Conservation (phyloP, 2,888 invertebrate genomes). For the Nomada fucata region DNA sequence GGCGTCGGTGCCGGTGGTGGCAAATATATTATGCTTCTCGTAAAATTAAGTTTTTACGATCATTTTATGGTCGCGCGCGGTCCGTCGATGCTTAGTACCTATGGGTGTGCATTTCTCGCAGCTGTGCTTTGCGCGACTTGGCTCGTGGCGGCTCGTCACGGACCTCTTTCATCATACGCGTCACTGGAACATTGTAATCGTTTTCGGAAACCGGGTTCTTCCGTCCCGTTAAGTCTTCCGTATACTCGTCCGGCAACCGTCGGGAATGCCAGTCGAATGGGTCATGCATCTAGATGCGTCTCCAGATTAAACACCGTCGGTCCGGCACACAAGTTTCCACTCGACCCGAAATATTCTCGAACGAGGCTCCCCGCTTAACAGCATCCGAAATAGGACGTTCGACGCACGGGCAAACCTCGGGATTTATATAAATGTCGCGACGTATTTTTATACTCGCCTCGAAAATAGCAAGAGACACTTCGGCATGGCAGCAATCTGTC, state of each 20-base stretch:
- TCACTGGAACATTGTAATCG: conserved; percentile 64
- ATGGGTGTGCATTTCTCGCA: conserved; percentile 75
- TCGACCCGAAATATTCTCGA: too few relatives aligned
- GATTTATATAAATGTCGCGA: too few relatives aligned
- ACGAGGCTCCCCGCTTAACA: too few relatives aligned
- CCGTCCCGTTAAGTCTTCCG: neutral
- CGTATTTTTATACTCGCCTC: too few relatives aligned
- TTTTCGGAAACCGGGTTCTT: conserved; percentile 15
- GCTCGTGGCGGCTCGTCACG: conserved; percentile 71
- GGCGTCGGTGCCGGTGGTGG: conserved; percentile 76
- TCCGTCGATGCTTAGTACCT: conserved; percentile 79
- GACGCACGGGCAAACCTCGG: too few relatives aligned
- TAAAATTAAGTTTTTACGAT: conserved; percentile 85
- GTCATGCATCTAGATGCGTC: neutral
- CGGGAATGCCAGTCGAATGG: neutral
- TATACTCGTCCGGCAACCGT: neutral
- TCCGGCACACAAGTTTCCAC: too few relatives aligned
- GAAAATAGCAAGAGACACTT: too few relatives aligned
- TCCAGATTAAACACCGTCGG: too few relatives aligned
- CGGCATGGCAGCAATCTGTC: too few relatives aligned
- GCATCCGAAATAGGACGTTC: too few relatives aligned
- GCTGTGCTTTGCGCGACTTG: conserved; percentile 65
- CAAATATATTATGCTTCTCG: conserved; percentile 84
- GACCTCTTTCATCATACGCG: conserved; percentile 71
- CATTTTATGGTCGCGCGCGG: conserved; percentile 84